Percentiles rank a stretch among this genome's conserved stretches.
Conservation (phyloP, 2,797 vertebrate species). For the Tragopan temminckii region DNA sequence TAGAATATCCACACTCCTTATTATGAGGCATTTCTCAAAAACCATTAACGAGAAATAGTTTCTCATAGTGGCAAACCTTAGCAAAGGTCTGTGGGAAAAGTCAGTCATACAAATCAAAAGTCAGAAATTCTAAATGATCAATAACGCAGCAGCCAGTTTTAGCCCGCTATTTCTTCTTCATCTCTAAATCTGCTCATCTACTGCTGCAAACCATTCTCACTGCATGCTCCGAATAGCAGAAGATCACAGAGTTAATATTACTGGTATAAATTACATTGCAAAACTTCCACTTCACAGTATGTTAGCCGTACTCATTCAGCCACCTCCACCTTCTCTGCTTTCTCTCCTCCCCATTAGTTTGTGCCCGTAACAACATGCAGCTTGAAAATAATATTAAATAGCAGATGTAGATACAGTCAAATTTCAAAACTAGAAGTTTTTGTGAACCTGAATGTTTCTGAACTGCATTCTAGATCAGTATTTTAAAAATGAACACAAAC, state of each 20-base stretch:
- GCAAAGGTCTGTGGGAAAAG: not conserved
- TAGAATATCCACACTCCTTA: not conserved
- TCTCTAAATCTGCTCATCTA: not conserved
- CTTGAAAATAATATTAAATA: constrained; percentile 27
- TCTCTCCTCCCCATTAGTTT: not conserved
- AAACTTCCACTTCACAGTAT: not conserved
- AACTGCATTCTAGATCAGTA: not conserved
- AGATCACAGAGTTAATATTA: constrained; percentile 18
- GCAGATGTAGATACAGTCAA: not conserved
- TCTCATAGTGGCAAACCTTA: not conserved
- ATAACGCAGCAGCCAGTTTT: not conserved
- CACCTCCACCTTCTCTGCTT: not conserved
- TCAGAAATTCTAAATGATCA: not conserved
- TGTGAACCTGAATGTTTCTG: not conserved
- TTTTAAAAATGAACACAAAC: not conserved
- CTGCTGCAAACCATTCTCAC: constrained; percentile 1
- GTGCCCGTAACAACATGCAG: constrained; percentile 18
- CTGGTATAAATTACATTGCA: not conserved
- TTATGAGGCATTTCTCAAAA: not conserved
- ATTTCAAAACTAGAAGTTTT: constrained; percentile 35
- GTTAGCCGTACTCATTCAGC: not conserved
- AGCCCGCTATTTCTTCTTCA: not conserved
- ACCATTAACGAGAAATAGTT: not conserved
- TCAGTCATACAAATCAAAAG: not conserved
- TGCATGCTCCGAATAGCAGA: not conserved